A percentile compares a stretch with the other conserved stretches of the same genome.
phyloP scores from a whole-genome alignment of 2,797 vertebrate genomes.

The Hyperoplus immaculatus region DNA sequence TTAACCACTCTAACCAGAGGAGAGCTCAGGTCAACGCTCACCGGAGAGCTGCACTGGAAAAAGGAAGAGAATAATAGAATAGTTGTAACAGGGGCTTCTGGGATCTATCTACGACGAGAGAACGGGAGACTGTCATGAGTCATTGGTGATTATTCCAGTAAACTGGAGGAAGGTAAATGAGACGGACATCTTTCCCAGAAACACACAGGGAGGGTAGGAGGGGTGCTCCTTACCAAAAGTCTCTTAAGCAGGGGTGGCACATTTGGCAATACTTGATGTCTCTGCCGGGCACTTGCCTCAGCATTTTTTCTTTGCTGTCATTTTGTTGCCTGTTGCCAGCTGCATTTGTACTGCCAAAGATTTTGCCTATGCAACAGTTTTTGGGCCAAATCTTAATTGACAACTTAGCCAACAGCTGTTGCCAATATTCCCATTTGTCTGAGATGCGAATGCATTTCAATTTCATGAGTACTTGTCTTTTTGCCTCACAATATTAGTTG shows the following conservation, averaged over 20 bases:
- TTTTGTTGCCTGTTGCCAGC: slow-evolving; percentile 49
- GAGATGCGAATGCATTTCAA: slow-evolving; percentile 17
- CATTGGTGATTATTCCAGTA: slow-evolving; percentile 21
- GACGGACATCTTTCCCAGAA: slow-evolving; percentile 20
- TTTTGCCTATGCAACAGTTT: slow-evolving; percentile 51
- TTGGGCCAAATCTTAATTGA: slow-evolving; percentile 64
- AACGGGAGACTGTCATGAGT: slow-evolving; percentile 14
- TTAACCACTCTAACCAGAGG: slow-evolving; percentile 66
- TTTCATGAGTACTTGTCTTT: not conserved
- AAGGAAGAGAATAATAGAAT: slow-evolving; percentile 20
- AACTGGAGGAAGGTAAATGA: slow-evolving; percentile 28
- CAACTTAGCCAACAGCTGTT: slow-evolving; percentile 24
- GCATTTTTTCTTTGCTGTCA: slow-evolving; percentile 56
- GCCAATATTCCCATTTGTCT: slow-evolving; percentile 49
- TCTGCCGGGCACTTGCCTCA: slow-evolving; percentile 35
- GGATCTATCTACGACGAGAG: slow-evolving; percentile 7
- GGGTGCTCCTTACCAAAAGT: slow-evolving; percentile 9
- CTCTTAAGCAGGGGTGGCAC: not conserved
- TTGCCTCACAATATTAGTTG: not conserved
- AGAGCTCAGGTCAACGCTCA: slow-evolving; percentile 65
- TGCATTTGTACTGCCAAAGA: slow-evolving; percentile 39
- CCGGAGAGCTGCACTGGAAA: slow-evolving; percentile 68
- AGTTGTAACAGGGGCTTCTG: slow-evolving; percentile 13
- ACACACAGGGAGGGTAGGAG: not conserved
- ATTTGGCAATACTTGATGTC: slow-evolving; percentile 11